Base-by-base conservation (phyloP, 2,888 invertebrate genomes). In the Alloplasta piceator region DNA sequence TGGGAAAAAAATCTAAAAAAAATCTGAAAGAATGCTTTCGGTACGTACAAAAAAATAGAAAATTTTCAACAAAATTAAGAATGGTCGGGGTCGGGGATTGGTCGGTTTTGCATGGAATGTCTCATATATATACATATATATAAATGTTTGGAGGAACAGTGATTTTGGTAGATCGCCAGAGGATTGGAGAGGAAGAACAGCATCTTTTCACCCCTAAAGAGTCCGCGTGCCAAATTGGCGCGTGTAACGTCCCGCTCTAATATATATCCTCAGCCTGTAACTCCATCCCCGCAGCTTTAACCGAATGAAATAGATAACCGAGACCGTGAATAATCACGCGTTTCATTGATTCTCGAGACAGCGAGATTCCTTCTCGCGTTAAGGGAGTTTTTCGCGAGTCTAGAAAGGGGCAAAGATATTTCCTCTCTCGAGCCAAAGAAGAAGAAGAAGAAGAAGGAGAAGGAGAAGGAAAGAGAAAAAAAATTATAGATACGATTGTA, bases 211-310 rank as follows among this genome's bases (percentile, higher is more conserved):
- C 41, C 56, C 48, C 61, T 36, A n/a, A 41, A 48, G 72, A 78
- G 79, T 72, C 67, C 73, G 70, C 61, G 67, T 88, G 89, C 87
- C 88, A 89, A 89, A 89, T 89, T 86, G 86, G 83, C 85, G 83
- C 84, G 78, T n/a, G n/a, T n/a, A n/a, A n/a, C n/a, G n/a, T n/a
- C 79, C 76, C 67, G 48, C 58, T 50, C 50, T 46, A 63, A 78
- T 83, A 87, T 87, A 16, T 14, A 36, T 48, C 4, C 16, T 66
- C 56, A 16, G 85, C 78, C 84, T n/a, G n/a, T n/a, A n/a, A n/a
- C n/a, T n/a, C n/a, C n/a, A n/a, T n/a, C n/a, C n/a, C n/a, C n/a
- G n/a, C n/a, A n/a, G n/a, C n/a, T n/a, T n/a, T n/a, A 55, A 79
- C 48, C 70, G 60, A 68, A 73, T 64, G 72, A 76, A 73, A 73